Evolutionary conservation across 2,113 vertebrate genomes (phyloP), one percentile per base, ranked within the genome.

Genomic region (Nematolebias whitei): DNA sequence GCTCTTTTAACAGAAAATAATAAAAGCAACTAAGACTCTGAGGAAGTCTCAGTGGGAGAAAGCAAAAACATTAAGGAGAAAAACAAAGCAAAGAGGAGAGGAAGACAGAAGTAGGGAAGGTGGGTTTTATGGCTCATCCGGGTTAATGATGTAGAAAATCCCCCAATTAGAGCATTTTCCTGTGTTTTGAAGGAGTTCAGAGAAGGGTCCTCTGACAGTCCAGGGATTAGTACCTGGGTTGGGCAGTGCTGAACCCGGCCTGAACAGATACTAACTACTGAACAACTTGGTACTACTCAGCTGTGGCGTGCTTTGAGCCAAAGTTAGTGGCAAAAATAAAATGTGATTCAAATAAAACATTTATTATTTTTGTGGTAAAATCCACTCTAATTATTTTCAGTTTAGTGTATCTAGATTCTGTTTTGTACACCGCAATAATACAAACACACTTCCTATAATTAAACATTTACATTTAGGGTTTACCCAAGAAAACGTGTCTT

Each of bases 91-190:
- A 53, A 68, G 63, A 82, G 70, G 67, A 68, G 72, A 80, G 79
- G 40, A 63, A 24, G 39, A 63, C 58, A 26, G 35, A 32, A 15
- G 66, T 35, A 40, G 32, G 62, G 38, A 47, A 48, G 75, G 61
- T 60, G 57, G 65, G 71, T 23, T 76, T 77, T 61, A 57, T 81
- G 73, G 80, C 91, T 91, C 90, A 86, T 91, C 85, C 69, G 81
- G 85, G 74, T 85, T 93, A 92, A 93, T 92, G 90, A 92, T 91
- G 91, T 85, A 86, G 91, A 93, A 94, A 94, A 94, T 93, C 92
- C 92, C 87, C 92, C 92, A 94, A 93, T 93, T 94, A 94, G 90
- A 89, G 89, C 85, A 74, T 90, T 93, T 91, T 90, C 90, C 89
- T 89, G 85, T 85, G 85, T 89, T 87, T 80, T 87, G 88, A 89